Evolutionary conservation across 1,140 invertebrate species (phyloP).

Genomic region (Sycobia sp.): DNA sequence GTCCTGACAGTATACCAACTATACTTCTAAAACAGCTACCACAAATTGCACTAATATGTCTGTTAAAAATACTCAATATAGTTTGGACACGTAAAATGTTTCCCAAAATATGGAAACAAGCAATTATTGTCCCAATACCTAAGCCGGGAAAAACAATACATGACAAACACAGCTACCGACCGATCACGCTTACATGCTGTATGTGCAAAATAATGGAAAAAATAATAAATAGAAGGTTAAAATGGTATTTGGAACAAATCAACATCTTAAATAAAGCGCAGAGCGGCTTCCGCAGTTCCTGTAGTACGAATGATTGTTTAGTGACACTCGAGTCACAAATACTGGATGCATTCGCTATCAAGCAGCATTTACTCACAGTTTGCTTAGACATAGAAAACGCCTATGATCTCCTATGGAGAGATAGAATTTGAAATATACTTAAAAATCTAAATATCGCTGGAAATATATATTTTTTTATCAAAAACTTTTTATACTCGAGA

Average conservation of each 20-base stretch:
- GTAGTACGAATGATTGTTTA: constrained; percentile 37
- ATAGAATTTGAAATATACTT: constrained; percentile 22
- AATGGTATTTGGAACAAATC: constrained; percentile 27
- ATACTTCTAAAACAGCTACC: constrained; percentile 40
- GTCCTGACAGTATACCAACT: constrained; percentile 37
- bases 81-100: constrained; percentile 38
- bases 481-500: constrained; percentile 33
- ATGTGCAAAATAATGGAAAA: constrained; percentile 48
- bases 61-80: constrained; percentile 42
- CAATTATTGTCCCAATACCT: constrained; percentile 44
- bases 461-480: constrained; percentile 26
- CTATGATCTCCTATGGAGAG: constrained; percentile 36
- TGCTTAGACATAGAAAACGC: constrained; percentile 44
- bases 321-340: constrained; percentile 32
- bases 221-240: constrained; percentile 37
- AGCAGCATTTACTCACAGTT: constrained; percentile 32
- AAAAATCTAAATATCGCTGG: constrained; percentile 30
- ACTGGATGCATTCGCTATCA: constrained; percentile 34
- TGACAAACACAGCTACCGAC: constrained; percentile 28
- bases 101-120: constrained; percentile 43
- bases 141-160: constrained; percentile 45
- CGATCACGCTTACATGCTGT: constrained; percentile 41
- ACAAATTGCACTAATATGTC: constrained; percentile 20
- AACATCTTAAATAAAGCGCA: constrained; percentile 32
- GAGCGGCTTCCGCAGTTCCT: constrained; percentile 29